These are phyloP conservation scores for Cataglyphis rosenhaueri DNA, from an alignment of 2,888 invertebrate genomes.

Conservation along the genomic window DNA sequence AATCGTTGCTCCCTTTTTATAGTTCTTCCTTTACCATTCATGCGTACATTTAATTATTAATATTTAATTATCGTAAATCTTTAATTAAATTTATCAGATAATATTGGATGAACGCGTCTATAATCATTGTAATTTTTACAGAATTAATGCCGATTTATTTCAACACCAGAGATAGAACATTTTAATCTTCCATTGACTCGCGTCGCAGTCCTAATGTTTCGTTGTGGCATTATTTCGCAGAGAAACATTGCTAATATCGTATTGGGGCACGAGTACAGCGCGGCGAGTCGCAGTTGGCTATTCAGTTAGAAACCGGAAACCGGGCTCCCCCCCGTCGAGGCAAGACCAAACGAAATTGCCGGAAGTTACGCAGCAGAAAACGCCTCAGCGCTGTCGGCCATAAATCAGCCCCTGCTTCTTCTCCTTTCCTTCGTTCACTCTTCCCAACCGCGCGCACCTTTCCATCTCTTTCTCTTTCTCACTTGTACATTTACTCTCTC, in stretches of 20 bases:
- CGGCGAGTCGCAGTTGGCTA: slow-evolving; percentile 45
- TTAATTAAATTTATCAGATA: neutral
- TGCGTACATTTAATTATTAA: neutral
- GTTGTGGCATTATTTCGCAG: slow-evolving; percentile 33
- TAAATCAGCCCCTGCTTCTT: slow-evolving; percentile 66
- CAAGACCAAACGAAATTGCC: slow-evolving; percentile 73
- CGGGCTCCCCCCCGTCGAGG: slow-evolving; percentile 55
- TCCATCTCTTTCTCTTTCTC: neutral
- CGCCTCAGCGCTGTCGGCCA: slow-evolving; percentile 66
- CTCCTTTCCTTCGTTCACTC: neutral
- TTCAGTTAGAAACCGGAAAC: slow-evolving; percentile 68
- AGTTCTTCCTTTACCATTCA: neutral
- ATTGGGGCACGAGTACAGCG: slow-evolving; percentile 19
- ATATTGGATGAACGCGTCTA: no score
- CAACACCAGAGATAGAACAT: neutral
- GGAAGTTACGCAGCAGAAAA: slow-evolving; percentile 76
- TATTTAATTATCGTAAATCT: slow-evolving; percentile 3
- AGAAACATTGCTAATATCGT: slow-evolving; percentile 17
- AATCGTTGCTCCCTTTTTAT: neutral
- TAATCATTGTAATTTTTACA: neutral
- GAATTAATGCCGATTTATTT: neutral
- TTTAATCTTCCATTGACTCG: neutral
- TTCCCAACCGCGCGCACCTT: neutral
- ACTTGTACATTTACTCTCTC: neutral
- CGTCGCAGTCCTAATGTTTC: neutral